A percentile compares a stretch with the other conserved stretches of the same genome.
Evolutionary conservation across 2,113 vertebrate species (phyloP).

Genomic region (Lates calcarifer): DNA sequence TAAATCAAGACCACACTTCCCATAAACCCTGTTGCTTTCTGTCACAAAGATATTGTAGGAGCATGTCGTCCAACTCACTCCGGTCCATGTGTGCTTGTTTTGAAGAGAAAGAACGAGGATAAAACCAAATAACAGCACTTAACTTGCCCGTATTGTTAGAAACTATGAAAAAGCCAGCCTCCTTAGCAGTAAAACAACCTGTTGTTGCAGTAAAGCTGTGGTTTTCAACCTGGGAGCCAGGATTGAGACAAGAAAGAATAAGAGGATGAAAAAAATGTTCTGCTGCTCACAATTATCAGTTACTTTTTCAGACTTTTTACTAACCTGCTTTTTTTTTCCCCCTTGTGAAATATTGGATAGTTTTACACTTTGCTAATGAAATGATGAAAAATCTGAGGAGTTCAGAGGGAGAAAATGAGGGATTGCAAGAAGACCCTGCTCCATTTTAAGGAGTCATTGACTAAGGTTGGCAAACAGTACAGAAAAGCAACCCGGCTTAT

Average conservation of each 20-base stretch:
- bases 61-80: background rate
- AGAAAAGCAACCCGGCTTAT: background rate
- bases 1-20: conserved; percentile 1
- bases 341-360: background rate
- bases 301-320: background rate
- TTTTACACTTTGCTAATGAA: background rate
- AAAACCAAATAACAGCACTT: background rate
- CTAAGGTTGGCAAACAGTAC: background rate
- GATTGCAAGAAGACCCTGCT: background rate
- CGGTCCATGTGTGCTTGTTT: background rate
- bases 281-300: background rate
- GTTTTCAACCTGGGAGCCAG: background rate
- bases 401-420: background rate
- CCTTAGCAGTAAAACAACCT: background rate
- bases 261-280: background rate
- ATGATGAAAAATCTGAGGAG: background rate
- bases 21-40: background rate
- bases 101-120: background rate
- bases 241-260: background rate
- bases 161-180: background rate
- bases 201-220: background rate
- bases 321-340: no score
- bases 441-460: background rate
- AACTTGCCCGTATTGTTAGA: background rate
- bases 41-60: conserved; percentile 6